A percentile compares a stretch with the other conserved stretches of the same genome.
These are phyloP conservation scores for Conger conger DNA, from an alignment of 2,113 vertebrate species.

Conservation along the genomic window DNA sequence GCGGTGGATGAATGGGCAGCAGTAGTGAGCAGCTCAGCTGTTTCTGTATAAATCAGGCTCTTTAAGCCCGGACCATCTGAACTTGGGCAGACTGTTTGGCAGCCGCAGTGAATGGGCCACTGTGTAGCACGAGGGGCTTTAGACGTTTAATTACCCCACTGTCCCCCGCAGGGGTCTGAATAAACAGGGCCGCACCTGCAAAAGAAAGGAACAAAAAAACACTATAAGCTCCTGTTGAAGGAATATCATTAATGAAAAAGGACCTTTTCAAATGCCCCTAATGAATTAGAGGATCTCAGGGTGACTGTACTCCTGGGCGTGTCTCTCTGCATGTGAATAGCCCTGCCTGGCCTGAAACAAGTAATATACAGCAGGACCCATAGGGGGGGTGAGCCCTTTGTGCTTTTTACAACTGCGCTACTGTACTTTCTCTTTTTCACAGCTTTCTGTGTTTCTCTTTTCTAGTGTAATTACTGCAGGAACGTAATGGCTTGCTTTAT, in stretches of 20 bases:
- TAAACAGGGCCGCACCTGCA: slow-evolving; percentile 28
- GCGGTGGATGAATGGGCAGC: slow-evolving; percentile 15
- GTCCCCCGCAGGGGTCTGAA: slow-evolving; percentile 29
- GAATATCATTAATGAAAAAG: slow-evolving; percentile 30
- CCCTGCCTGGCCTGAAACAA: neutral
- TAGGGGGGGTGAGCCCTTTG: neutral
- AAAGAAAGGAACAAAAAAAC: neutral
- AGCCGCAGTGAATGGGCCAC: slow-evolving; percentile 11
- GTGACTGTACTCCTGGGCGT: neutral
- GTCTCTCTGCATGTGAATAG: neutral
- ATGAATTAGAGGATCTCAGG: slow-evolving; percentile 6
- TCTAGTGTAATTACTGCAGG: neutral
- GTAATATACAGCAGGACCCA: neutral
- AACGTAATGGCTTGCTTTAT: too few relatives aligned
- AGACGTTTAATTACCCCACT: slow-evolving; percentile 31
- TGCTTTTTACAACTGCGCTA: neutral
- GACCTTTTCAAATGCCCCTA: slow-evolving; percentile 9
- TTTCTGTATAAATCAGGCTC: slow-evolving; percentile 24
- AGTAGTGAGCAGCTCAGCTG: slow-evolving; percentile 25
- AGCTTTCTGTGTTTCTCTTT: neutral
- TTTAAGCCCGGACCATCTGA: slow-evolving; percentile 30
- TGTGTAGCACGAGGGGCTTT: slow-evolving; percentile 19
- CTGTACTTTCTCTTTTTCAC: neutral
- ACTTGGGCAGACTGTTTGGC: slow-evolving; percentile 16
- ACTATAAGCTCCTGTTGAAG: neutral